Evolutionary conservation across 1,140 invertebrate genomes (phyloP), one percentile per base, ranked within the genome.

Genomic region (Drosophila arawakana): DNA sequence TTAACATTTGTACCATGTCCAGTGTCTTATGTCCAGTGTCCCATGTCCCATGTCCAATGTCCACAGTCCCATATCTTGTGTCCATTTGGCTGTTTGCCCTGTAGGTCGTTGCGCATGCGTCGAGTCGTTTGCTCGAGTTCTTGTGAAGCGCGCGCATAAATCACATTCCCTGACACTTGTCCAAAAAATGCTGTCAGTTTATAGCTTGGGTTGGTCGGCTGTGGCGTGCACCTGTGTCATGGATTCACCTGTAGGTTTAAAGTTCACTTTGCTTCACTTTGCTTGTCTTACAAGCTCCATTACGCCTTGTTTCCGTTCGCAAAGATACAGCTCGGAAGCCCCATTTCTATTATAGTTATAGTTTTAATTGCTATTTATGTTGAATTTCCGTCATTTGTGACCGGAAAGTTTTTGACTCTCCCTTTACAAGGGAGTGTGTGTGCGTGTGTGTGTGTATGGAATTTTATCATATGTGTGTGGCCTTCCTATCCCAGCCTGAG

Each of bases 351-450:
- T 65, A 82, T 83, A 89, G 84, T 83, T 80, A 83, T 83, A 83
- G 73, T 86, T 88, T 88, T 88, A 88, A 88, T 88, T 89, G 83
- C 80, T 58, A 72, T 83, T 89, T 88, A 89, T 80, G 83, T 77
- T 80, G 77, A 78, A 66, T 89, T 88, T 88, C 83, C 83, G 83
- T 68, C 62, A 57, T 47, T 54, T 37, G 41, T 69, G 43, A 61
- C 78, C 83, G 84, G 80, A 83, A 88, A 88, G 77, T 76, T 77
- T 59, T 47, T 76, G 62, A 41, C 71, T 50, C 39, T 68, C 11
- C 63, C 8, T 49, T 7, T 43, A 18, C 11, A 66, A 57, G 58
- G 58, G 69, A 21, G 18, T 2, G 18, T 2, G 18, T 21, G 18
- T 21, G 18, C 3, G 25, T 30, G 25, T 68, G 60, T 59, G 59